A percentile compares a stretch with the other conserved stretches of the same genome.
These are phyloP conservation scores for Dipus sagitta DNA, from an alignment of 2,797 vertebrate genomes.

Conservation along the genomic window DNA sequence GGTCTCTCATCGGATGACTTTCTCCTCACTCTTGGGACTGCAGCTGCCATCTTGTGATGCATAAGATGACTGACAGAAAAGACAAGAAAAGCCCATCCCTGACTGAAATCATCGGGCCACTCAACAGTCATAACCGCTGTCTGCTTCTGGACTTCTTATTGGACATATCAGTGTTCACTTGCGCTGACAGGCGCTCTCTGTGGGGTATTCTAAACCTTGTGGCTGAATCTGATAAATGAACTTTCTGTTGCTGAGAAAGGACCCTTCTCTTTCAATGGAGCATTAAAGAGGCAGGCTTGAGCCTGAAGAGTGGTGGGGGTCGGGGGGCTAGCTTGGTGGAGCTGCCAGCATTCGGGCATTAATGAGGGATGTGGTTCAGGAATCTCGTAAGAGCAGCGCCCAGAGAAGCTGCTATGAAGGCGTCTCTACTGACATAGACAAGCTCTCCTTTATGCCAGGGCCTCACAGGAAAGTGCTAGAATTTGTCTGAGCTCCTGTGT, in stretches of 20 bases:
- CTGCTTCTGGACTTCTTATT: background rate
- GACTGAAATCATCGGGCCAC: background rate
- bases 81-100: background rate
- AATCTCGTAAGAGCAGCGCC: background rate
- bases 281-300: background rate
- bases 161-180: background rate
- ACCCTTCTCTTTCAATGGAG: background rate
- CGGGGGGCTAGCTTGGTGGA: background rate
- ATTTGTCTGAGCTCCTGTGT: slow-evolving; percentile 7
- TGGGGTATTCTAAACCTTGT: background rate
- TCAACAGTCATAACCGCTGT: background rate
- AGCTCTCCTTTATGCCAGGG: background rate
- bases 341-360: background rate
- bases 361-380: background rate
- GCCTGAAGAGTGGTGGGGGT: background rate
- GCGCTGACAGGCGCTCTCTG: background rate
- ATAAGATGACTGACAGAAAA: background rate
- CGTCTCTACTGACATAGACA: fast-evolving
- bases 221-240: background rate
- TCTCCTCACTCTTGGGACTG: background rate
- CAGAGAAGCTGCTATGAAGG: background rate
- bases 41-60: background rate
- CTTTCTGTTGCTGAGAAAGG: slow-evolving; percentile 17
- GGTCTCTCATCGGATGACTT: background rate
- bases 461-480: background rate